A percentile compares a stretch with the other conserved stretches of the same genome.
phyloP scores from a whole-genome alignment of 92 coral and sea anemone species.

The Siderastrea siderea region DNA sequence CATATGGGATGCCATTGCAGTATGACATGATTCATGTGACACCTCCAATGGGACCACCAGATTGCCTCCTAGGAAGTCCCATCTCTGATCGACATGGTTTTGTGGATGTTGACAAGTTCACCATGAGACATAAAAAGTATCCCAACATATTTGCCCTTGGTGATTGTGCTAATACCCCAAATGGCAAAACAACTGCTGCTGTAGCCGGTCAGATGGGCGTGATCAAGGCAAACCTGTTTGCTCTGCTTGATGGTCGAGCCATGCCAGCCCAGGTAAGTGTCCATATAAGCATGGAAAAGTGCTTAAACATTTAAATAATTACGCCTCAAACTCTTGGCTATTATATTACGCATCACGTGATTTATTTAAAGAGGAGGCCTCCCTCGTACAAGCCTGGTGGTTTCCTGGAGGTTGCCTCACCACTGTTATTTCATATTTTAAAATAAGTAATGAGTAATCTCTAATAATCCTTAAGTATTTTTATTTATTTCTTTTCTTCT shows the following conservation, averaged over 20 bases:
- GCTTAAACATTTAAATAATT: background rate
- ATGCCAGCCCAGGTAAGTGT: slow-evolving; percentile 89
- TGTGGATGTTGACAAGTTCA: slow-evolving; percentile 93
- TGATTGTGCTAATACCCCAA: slow-evolving; percentile 97
- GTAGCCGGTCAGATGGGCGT: slow-evolving; percentile 99
- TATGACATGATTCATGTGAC: slow-evolving; percentile 95
- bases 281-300: background rate
- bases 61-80: slow-evolving; percentile 85
- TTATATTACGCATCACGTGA: too few species aligned
- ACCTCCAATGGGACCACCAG: slow-evolving; percentile 97
- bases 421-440: too few species aligned
- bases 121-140: slow-evolving; percentile 90
- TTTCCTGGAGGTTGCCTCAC: too few species aligned
- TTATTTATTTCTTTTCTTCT: too few species aligned
- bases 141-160: slow-evolving; percentile 95
- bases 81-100: slow-evolving; percentile 90
- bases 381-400: too few species aligned
- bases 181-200: slow-evolving; percentile 99
- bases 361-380: too few species aligned
- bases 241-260: slow-evolving; percentile 83
- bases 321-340: too few species aligned
- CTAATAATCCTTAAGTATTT: too few species aligned
- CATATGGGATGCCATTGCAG: slow-evolving; percentile 24
- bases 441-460: too few species aligned
- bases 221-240: slow-evolving; percentile 87